Conservation (phyloP, 2,797 vertebrate genomes). For the Hydrolagus colliei region DNA sequence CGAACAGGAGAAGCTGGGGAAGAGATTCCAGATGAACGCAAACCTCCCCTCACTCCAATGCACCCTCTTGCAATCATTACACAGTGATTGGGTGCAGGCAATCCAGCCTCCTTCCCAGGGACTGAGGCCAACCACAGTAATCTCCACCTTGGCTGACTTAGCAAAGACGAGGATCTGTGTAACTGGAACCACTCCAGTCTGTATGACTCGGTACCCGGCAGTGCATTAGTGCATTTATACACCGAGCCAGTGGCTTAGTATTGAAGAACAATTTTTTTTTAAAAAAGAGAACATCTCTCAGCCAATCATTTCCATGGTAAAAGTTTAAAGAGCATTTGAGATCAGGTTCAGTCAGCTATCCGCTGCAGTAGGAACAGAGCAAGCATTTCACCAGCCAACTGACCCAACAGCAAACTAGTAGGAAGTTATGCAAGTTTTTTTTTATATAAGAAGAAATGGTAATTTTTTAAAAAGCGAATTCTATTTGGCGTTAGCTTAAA, state of each 20-base stretch:
- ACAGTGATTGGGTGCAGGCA: not conserved
- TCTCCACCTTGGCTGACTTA: not conserved
- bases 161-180: not conserved
- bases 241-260: not conserved
- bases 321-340: not conserved
- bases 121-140: not conserved
- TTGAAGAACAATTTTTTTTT: conserved; percentile 13
- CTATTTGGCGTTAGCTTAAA: not conserved
- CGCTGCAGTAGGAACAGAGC: not conserved
- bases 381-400: not conserved
- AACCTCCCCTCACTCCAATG: not conserved
- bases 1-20: not conserved
- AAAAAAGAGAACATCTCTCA: not conserved
- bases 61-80: not conserved
- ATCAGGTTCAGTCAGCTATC: not conserved
- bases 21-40: not conserved
- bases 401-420: conserved; percentile 1
- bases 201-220: not conserved
- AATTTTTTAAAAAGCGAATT: no score
- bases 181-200: no score
- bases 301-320: not conserved
- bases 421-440: not conserved
- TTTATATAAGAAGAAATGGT: not conserved
- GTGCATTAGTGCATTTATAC: not conserved
- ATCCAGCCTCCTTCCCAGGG: not conserved